Conservation (phyloP, 2,797 vertebrate species). For the Spinus pinus region DNA sequence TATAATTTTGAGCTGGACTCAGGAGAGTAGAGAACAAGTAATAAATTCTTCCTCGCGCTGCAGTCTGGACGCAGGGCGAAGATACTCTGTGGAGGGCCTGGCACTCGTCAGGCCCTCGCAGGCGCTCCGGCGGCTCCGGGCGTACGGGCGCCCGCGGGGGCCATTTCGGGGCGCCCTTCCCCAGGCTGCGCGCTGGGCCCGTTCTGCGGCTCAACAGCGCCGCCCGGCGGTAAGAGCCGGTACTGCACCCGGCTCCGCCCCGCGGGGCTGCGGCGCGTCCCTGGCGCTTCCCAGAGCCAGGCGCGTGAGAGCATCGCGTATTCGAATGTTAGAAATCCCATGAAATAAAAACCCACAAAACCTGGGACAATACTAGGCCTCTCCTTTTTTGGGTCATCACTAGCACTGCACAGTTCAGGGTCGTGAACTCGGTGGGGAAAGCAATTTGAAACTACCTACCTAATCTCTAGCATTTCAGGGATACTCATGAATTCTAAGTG, state of each 20-base stretch:
- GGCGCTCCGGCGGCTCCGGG: rapidly evolving
- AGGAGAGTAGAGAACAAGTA: not conserved
- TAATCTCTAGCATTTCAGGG: not conserved
- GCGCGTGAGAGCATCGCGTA: not conserved
- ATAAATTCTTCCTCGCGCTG: not conserved
- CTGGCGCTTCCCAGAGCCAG: not conserved
- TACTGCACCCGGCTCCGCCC: not conserved
- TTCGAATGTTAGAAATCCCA: not conserved
- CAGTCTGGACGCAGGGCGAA: not conserved
- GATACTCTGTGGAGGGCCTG: rapidly evolving
- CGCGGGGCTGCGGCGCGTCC: too few relatives aligned
- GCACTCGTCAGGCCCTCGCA: not conserved
- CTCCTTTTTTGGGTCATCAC: not conserved
- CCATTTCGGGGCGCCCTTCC: not conserved
- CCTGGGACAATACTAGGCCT: not conserved
- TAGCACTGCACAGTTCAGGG: not conserved
- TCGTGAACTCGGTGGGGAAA: not conserved
- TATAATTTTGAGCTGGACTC: not conserved
- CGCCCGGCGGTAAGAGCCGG: not conserved
- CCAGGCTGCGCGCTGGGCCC: rapidly evolving
- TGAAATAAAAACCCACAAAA: not conserved
- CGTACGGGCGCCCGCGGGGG: not conserved
- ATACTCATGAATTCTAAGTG: not conserved
- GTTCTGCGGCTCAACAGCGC: not conserved
- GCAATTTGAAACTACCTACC: not conserved